These are phyloP conservation scores for Phylloscopus trochilus DNA, from an alignment of 2,113 vertebrate genomes.

Conservation along the genomic window DNA sequence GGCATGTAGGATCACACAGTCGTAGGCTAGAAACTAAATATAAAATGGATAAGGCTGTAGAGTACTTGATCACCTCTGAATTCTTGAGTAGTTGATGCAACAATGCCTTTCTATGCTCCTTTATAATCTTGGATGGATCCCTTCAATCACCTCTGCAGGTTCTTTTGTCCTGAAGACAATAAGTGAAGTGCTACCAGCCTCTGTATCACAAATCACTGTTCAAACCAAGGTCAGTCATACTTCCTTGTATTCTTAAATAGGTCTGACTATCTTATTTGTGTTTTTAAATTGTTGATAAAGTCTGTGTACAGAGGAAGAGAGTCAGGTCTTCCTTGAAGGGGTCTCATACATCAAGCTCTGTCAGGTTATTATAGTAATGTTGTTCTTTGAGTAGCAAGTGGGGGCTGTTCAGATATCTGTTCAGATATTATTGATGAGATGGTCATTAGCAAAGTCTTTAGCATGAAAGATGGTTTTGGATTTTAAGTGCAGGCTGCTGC, in stretches of 20 bases:
- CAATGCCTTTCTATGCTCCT: background rate
- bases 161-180: background rate
- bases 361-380: background rate
- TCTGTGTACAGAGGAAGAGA: background rate
- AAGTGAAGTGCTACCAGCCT: background rate
- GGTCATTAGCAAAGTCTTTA: background rate
- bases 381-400: background rate
- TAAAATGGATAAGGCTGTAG: background rate
- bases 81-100: background rate
- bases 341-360: background rate
- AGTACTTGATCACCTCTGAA: background rate
- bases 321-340: background rate
- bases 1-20: background rate
- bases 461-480: background rate
- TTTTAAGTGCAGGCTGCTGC: background rate
- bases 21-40: background rate
- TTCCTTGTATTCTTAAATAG: background rate
- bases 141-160: background rate
- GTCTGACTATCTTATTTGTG: background rate
- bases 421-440: background rate
- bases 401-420: background rate
- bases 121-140: background rate
- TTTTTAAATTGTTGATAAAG: background rate
- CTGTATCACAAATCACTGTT: background rate
- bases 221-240: background rate